Base-by-base conservation (phyloP, 2,888 invertebrate species). In the Rugalucina vietnamica region DNA sequence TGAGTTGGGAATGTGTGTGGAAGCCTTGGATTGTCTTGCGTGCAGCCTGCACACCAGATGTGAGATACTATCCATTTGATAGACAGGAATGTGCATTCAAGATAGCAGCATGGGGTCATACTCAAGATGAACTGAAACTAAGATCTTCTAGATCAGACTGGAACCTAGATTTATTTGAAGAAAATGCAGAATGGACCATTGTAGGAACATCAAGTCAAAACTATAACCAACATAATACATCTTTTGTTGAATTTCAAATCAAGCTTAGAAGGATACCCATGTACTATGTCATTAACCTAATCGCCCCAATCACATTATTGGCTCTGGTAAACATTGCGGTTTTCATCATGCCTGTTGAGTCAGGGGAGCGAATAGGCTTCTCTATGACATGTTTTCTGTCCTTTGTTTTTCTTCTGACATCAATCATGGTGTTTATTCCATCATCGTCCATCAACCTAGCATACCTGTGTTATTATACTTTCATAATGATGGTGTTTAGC, bases 401-500 rank as follows among this genome's bases (percentile, higher is more conserved):
- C 1, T 85, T 82, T 70, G 78, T 88, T 8, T 82, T 88, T 1
- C 70, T 88, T 14, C 71, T 88, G 36, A 80, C 78, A 76, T 84
- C 71, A 29, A 72, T 85, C 0, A 88, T 80, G 79, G 80, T 24
- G 3, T 80, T 82, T 54, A 70, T 88, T 18, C 85, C 88, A 4
- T 34, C 83, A 5, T 78, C 88, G 8, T 75, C 85, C 0, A 65
- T 80, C 14, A 84, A 84, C 1, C 29, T 88, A 27, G 85, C 88
- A 1, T 84, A 80, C 69, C 72, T 88, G 8, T 78, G 79, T 57
- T 88, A 85, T 80, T 88, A 88, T 12, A 85, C 85, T n/a, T 84
- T 84, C 70, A 65, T 85, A 2, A 85, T 88, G 88, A 85, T 88
- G 85, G 24, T 82, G 0, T 88, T 88, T 24, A 88, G 88, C 34